Base-by-base conservation (phyloP, 2,888 invertebrate species). In the Deilephila elpenor region DNA sequence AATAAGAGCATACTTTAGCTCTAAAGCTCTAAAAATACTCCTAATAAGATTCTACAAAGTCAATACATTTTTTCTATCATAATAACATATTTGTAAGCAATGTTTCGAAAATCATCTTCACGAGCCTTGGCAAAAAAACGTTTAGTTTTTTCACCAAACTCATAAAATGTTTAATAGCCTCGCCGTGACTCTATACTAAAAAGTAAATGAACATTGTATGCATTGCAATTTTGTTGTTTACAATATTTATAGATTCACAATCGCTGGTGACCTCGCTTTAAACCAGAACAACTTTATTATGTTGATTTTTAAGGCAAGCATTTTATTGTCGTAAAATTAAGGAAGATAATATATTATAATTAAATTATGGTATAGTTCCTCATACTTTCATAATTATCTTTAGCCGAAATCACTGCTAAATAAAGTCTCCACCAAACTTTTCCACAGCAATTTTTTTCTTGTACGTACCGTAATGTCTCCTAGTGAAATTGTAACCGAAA, bases 151-250 rank as follows among this genome's bases (percentile, higher is more conserved):
- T 71, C n/a, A 8, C 56, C 3, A 59, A 32, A 17, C 32, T 32
- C 19, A 53, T 53, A 29, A 70, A 71, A 56, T 32, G n/a, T 56
- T 71, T 56, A 56, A 59, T 34, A 44, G 51, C 25, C 5, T 67
- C 51, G 25, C 14, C 67, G 44, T 67, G 67, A 67, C 67, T 67
- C 17, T 29, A 51, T 25, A 29, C 25, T 67, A 19, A 67, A 62
- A 67, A 67, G n/a, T 51, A 67, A 67, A 67, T 67, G 51, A 67
- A 29, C 51, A 20, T 44, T 64, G 64, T 67, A 17, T 51, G n/a
- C 44, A 67, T 44, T 44, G 67, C 51, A 29, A 67, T 4, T 67
- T 67, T 67, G 44, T 67, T 67, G 62, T 62, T 62, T 62, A 62
- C 62, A 37, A 37, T 67, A 14, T 67, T 25, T 51, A 32, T 17